Evolutionary conservation across 2,888 invertebrate species (phyloP).

Genomic region (Venustoraphidia nigricollis): DNA sequence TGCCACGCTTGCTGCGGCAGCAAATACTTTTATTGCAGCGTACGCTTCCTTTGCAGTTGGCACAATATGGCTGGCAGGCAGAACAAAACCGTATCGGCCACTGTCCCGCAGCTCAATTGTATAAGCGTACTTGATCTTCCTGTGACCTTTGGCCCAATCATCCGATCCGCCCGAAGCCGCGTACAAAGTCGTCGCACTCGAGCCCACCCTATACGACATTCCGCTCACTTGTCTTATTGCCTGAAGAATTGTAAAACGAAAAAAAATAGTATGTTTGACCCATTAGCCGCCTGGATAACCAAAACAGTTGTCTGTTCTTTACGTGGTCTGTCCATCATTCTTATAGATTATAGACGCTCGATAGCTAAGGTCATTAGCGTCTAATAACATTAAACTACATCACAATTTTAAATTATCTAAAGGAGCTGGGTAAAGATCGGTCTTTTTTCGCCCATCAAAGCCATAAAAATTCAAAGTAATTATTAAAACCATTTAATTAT

Average conservation of each 20-base stretch:
- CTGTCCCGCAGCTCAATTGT: constrained; percentile 80
- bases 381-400: too few relatives aligned
- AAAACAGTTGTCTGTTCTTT: too few relatives aligned
- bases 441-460: too few relatives aligned
- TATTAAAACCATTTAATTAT: too few relatives aligned
- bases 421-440: too few relatives aligned
- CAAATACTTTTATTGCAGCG: constrained; percentile 51
- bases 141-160: constrained; percentile 81
- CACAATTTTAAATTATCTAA: too few relatives aligned
- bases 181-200: constrained; percentile 62
- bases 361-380: too few relatives aligned
- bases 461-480: too few relatives aligned
- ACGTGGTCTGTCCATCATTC: too few relatives aligned
- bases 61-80: constrained; percentile 64
- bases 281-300: too few relatives aligned
- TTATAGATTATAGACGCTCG: too few relatives aligned
- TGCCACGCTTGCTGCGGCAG: constrained; percentile 29
- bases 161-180: constrained; percentile 72
- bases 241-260: constrained; percentile 21
- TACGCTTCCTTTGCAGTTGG: constrained; percentile 61
- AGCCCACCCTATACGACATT: constrained; percentile 54
- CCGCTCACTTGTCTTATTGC: constrained; percentile 45
- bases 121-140: constrained; percentile 72
- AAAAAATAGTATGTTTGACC: not conserved
- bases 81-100: constrained; percentile 71